Evolutionary conservation across 53 echinoderm and acorn worm species (phyloP), one percentile per base, ranked within the genome.

Genomic region (Stichopus horrens): DNA sequence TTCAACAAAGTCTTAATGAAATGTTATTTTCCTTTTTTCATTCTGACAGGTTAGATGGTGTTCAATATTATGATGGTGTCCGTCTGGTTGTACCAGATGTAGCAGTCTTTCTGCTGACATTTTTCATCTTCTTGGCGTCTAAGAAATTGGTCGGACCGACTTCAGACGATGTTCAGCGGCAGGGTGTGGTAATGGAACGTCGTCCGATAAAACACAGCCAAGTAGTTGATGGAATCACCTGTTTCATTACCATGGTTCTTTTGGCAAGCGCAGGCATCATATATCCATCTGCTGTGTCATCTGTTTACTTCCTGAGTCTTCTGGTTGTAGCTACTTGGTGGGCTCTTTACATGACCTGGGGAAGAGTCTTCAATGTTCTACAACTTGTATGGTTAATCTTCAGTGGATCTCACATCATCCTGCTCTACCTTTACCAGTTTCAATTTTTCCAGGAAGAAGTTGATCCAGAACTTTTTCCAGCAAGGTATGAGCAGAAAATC

Each of bases 261-360:
- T 92, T 93, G 20, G 99, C 99, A 8, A 87, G 94, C 6, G 93
- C 99, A 4, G 99, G 93, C 23, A 91, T 98, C 89, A 93, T 98
- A 63, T 52, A 91, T 9, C 99, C 99, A 7, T 94, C 95, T 11
- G 94, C 89, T 57, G 90, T 88, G 52, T 96, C 99, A 3, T 89
- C 92, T 0, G 90, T 96, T 18, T 98, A 98, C 88, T 98, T 98
- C 68, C 52, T 98, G 83, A 86, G 88, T 13, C 93, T 96, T 81
- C 90, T 98, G 54, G 23, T 98, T 8, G 96, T 98, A 86, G 92
- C 96, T 63, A 96, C 99, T 9, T 99, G 96, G 96, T 99, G 99
- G 99, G 94, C 96, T 4, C 87, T 96, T 55, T 99, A 99, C 23
- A 93, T 92, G 89, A 93, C 92, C 10, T 96, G 96, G 94, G 99